These are phyloP conservation scores for Hydrolagus affinis DNA, from an alignment of 2,113 vertebrate genomes.

Conservation along the genomic window DNA sequence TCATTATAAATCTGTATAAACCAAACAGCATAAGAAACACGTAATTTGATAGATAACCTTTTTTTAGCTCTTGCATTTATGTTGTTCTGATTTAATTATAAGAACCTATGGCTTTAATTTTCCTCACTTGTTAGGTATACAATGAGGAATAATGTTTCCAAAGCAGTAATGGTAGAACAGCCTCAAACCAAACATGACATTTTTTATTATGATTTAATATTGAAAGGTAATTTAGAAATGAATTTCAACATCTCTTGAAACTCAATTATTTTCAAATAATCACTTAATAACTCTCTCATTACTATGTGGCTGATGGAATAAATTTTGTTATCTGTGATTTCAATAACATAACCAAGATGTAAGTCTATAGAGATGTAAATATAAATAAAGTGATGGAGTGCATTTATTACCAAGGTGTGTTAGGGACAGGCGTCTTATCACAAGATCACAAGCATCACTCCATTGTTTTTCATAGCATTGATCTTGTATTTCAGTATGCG, in stretches of 20 bases:
- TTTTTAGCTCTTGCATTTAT: background rate
- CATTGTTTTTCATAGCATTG: background rate
- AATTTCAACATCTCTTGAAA: slow-evolving; percentile 6
- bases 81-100: background rate
- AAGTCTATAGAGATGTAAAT: background rate
- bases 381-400: background rate
- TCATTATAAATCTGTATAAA: too few relatives aligned
- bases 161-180: background rate
- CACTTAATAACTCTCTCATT: background rate
- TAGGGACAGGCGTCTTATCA: background rate
- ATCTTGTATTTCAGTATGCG: too few relatives aligned
- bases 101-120: background rate
- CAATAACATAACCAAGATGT: background rate
- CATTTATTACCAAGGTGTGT: slow-evolving; percentile 1
- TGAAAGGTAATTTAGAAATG: slow-evolving; percentile 1
- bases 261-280: slow-evolving; percentile 30
- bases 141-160: background rate
- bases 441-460: background rate
- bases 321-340: background rate
- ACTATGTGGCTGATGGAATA: background rate
- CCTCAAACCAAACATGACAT: background rate
- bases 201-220: slow-evolving; percentile 18
- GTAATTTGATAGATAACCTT: background rate
- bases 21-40: background rate
- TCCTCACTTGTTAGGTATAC: background rate